Base-by-base conservation (phyloP, 1,140 invertebrate species). In the Melitaea cinxia region DNA sequence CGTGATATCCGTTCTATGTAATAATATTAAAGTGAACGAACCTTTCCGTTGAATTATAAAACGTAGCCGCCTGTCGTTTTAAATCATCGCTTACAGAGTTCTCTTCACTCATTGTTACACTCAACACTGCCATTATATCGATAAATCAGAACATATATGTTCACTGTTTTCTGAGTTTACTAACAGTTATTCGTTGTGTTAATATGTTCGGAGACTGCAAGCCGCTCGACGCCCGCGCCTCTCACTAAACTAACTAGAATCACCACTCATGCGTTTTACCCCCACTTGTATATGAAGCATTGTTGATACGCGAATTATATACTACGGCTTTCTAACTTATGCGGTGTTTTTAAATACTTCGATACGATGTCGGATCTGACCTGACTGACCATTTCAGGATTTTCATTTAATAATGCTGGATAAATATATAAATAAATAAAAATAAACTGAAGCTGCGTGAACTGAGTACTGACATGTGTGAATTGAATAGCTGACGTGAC, bases 21-120 rank as follows among this genome's bases (percentile, higher is more conserved):
- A 21, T 24, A 21, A 21, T 23, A 23, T n/a, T 12, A n/a, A 21
- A 21, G 28, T 21, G 56, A 33, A 64, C 80, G 63, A 73, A 89
- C 87, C 87, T 89, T 71, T 87, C 77, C 12, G 85, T 88, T 4
- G 85, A 82, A 58, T 89, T 88, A 68, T 89, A 89, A 68, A 88
- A 89, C 82, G 87, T 78, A 10, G 87, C 87, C 0, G 87, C 87
- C 50, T 89, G 87, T 12, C 87, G 72, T 58, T 89, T 89, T 75
- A 89, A 56, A 47, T 89, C 87, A 26, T 89, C 83, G 24, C 78
- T 70, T 3, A 89, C 83, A 4, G 80, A 57, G 65, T 80, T 85
- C 35, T 89, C 87, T 73, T 87, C 83, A 42, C 56, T 83, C 85
- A 88, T 88, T 72, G 73, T 83, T 68, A 73, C 75, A 80, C 72